These are phyloP conservation scores for Cherax destructor DNA, from an alignment of 1,140 invertebrate species.

Conservation along the genomic window DNA sequence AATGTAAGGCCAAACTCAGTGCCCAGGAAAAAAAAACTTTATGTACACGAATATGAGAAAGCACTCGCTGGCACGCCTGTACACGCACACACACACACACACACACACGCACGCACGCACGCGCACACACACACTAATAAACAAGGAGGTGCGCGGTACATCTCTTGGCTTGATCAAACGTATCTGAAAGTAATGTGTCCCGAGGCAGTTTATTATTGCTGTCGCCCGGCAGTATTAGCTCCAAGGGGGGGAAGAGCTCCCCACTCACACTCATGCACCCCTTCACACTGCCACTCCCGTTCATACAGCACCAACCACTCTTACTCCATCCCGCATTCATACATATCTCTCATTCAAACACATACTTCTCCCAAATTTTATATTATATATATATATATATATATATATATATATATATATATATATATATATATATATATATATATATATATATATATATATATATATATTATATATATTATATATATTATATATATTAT, in stretches of 20 bases:
- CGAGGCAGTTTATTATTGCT: constrained; percentile 10
- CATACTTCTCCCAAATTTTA: neutral
- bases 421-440: too few relatives aligned
- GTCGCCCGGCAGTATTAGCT: neutral
- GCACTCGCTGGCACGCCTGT: too few relatives aligned
- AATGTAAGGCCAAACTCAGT: too few relatives aligned
- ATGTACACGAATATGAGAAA: too few relatives aligned
- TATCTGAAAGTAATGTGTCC: constrained; percentile 19
- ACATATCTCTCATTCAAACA: neutral
- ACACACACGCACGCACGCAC: constrained; percentile 37
- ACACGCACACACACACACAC: constrained; percentile 13
- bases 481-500: too few relatives aligned
- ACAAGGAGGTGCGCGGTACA: neutral
- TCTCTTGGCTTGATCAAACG: constrained; percentile 33
- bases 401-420: neutral
- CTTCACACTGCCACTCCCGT: neutral
- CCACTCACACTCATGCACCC: neutral
- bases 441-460: neutral
- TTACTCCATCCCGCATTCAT: neutral
- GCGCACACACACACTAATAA: constrained; percentile 39
- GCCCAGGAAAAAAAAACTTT: too few relatives aligned
- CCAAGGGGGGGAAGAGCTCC: neutral
- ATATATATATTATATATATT: too few relatives aligned
- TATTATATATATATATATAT: neutral
- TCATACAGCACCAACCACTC: neutral